A percentile compares a stretch with the other conserved stretches of the same genome.
Conservation (phyloP, 2,113 vertebrate genomes). For the Gallinago paraguaiae region DNA sequence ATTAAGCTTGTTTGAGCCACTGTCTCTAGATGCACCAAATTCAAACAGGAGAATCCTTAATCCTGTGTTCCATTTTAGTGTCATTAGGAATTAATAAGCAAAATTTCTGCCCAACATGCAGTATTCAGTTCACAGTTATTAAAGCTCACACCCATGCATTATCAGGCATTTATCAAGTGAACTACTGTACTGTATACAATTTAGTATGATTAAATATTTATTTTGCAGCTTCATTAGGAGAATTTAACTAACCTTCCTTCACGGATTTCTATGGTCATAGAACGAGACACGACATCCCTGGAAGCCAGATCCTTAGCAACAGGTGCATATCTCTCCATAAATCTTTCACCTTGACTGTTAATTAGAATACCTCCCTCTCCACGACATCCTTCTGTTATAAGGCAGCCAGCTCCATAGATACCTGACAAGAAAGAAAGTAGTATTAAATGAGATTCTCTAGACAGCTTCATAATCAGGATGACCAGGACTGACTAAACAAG, state of each 20-base stretch:
- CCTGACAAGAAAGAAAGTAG: slow-evolving; percentile 69
- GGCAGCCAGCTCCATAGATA: slow-evolving; percentile 95
- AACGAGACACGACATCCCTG: slow-evolving; percentile 93
- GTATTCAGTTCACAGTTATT: not conserved
- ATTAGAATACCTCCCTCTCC: slow-evolving; percentile 97
- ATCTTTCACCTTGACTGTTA: slow-evolving; percentile 95
- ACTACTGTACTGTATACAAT: not conserved
- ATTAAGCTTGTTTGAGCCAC: not conserved
- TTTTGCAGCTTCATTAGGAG: not conserved
- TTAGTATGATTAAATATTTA: not conserved
- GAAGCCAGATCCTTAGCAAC: slow-evolving; percentile 97
- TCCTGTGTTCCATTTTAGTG: not conserved
- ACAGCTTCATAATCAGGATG: not conserved
- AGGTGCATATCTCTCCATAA: slow-evolving; percentile 98
- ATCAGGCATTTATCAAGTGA: not conserved
- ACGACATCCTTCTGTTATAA: slow-evolving; percentile 97
- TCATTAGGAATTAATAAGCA: not conserved
- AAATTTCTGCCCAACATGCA: not conserved
- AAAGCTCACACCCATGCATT: not conserved
- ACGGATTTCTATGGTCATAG: slow-evolving; percentile 97
- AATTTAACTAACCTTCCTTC: slow-evolving; percentile 88
- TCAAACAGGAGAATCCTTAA: not conserved
- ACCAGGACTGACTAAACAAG: not conserved
- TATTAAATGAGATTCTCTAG: not conserved
- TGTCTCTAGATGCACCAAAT: not conserved